Evolutionary conservation across 1,140 invertebrate species (phyloP).

Genomic region (Sinella curviseta): DNA sequence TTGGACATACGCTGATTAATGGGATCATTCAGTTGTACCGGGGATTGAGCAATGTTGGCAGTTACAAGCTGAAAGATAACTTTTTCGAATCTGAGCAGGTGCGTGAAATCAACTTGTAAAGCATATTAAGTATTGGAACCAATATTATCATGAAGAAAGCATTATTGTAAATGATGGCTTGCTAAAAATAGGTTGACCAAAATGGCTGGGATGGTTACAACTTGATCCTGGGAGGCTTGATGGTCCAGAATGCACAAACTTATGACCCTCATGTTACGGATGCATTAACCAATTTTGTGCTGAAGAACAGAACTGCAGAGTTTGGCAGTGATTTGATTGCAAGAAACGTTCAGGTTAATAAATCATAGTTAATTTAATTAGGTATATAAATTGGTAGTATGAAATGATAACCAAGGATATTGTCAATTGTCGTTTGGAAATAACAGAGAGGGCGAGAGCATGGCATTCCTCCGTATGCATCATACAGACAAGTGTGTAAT

Average conservation of each 20-base stretch:
- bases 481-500: conserved; percentile 57
- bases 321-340: conserved; percentile 26
- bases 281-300: conserved; percentile 30
- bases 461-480: conserved; percentile 55
- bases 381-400: neutral
- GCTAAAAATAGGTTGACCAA: neutral
- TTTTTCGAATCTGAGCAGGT: conserved; percentile 39
- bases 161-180: neutral
- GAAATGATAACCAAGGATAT: neutral
- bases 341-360: conserved; percentile 4
- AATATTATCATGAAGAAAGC: neutral
- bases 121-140: neutral
- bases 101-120: no score
- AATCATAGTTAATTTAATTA: no score
- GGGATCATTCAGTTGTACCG: conserved; percentile 36
- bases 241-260: conserved; percentile 35
- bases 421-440: neutral
- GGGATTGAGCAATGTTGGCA: conserved; percentile 15
- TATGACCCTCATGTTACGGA: conserved; percentile 29
- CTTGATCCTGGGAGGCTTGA: conserved; percentile 19
- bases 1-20: conserved; percentile 56
- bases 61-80: conserved; percentile 38
- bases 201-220: neutral
- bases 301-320: neutral
- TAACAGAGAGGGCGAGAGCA: conserved; percentile 18